A percentile compares a stretch with the other conserved stretches of the same genome.
Conservation (phyloP, 1,140 invertebrate genomes). For the Tigriopus japonicus region DNA sequence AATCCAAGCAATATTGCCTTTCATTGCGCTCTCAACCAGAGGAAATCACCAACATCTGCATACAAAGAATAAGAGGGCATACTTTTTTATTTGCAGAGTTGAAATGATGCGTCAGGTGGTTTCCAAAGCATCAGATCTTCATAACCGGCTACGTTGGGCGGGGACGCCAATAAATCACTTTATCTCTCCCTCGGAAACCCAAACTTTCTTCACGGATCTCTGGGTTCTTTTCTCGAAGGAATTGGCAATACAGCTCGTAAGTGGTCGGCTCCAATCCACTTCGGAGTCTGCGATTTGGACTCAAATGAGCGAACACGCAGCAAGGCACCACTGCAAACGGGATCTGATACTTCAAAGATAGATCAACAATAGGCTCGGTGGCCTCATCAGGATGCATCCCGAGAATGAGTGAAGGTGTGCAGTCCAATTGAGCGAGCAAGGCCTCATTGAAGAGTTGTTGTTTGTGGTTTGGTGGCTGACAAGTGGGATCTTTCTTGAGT, state of each 20-base stretch:
- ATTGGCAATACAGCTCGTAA: neutral
- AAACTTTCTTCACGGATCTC: neutral
- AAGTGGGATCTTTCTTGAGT: neutral
- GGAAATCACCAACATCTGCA: no score
- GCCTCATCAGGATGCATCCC: constrained; percentile 11
- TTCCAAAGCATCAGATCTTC: no score
- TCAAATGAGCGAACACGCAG: constrained; percentile 2
- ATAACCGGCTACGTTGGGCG: no score
- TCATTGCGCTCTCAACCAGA: no score
- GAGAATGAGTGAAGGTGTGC: neutral
- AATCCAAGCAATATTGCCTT: no score
- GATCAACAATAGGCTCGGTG: constrained; percentile 3
- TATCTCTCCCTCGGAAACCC: neutral
- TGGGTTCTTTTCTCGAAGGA: neutral
- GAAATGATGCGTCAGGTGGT: no score
- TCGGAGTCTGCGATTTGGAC: neutral
- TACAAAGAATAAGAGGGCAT: no score
- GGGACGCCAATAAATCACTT: neutral
- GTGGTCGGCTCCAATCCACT: neutral
- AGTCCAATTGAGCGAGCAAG: neutral
- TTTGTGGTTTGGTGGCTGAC: neutral
- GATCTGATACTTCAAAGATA: neutral
- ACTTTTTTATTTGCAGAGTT: no score
- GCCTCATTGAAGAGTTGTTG: neutral
- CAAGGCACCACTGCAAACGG: neutral